phyloP scores from a whole-genome alignment of 2,888 invertebrate genomes.

The Agrilus mali region DNA sequence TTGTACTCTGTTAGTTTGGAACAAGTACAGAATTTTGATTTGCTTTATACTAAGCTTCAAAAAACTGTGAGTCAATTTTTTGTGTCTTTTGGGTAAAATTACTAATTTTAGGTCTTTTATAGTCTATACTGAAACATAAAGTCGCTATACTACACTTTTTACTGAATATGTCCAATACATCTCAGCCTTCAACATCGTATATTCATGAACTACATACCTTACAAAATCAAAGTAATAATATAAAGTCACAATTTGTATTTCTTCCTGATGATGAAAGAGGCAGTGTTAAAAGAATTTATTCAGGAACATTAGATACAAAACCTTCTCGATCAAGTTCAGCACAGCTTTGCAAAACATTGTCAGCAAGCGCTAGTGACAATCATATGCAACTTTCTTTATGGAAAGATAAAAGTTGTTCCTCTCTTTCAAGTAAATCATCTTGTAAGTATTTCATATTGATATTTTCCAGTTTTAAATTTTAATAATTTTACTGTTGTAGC shows the following conservation, averaged over 20 bases:
- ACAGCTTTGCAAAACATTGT: slow-evolving; percentile 9
- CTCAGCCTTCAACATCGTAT: slow-evolving; percentile 11
- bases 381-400: too few species aligned
- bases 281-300: slow-evolving; percentile 16
- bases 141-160: slow-evolving; percentile 24
- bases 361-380: too few species aligned
- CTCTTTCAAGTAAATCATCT: slow-evolving; percentile 1
- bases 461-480: not conserved
- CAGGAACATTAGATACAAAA: slow-evolving; percentile 6
- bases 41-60: slow-evolving; percentile 25
- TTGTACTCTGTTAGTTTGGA: slow-evolving; percentile 1
- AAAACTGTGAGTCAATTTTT: slow-evolving; percentile 22
- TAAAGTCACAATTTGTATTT: slow-evolving; percentile 17
- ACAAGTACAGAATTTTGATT: slow-evolving; percentile 24
- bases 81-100: slow-evolving; percentile 3
- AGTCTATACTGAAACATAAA: slow-evolving; percentile 25
- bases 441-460: not conserved
- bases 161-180: slow-evolving; percentile 18
- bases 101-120: slow-evolving; percentile 3
- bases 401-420: too few species aligned
- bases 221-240: slow-evolving; percentile 16
- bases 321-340: slow-evolving; percentile 10
- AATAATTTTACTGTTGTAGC: slow-evolving; percentile 5
- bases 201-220: slow-evolving; percentile 19
- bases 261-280: slow-evolving; percentile 20